A percentile compares a stretch with the other conserved stretches of the same genome.
phyloP scores from a whole-genome alignment of 2,113 vertebrate genomes.

The Australoheros scitulus region DNA sequence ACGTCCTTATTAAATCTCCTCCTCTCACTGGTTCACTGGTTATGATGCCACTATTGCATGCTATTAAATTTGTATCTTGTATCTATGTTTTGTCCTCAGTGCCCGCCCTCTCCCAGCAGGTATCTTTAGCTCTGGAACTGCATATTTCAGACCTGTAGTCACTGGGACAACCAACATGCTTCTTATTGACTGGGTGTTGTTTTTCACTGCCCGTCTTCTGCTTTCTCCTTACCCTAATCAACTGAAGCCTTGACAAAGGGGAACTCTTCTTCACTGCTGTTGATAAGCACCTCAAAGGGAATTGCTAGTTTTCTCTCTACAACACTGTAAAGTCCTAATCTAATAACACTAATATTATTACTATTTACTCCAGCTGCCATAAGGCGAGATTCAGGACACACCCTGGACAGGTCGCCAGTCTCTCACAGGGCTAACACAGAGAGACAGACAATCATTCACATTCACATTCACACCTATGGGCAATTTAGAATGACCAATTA shows the following conservation, averaged over 20 bases:
- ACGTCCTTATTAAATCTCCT: too few species aligned
- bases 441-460: too few species aligned
- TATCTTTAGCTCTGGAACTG: not conserved
- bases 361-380: not conserved
- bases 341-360: not conserved
- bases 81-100: not conserved
- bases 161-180: accelerated
- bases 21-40: too few species aligned
- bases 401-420: too few species aligned
- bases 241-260: not conserved
- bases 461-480: too few species aligned
- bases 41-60: not conserved
- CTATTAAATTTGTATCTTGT: not conserved
- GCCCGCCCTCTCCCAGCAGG: not conserved
- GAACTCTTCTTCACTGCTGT: accelerated
- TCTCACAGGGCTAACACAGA: too few species aligned
- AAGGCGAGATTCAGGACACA: too few species aligned
- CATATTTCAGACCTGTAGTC: not conserved
- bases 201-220: not conserved
- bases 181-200: accelerated
- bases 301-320: not conserved
- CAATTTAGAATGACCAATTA: too few species aligned
- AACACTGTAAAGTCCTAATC: not conserved
- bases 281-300: not conserved
- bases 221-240: not conserved